Base-by-base conservation (phyloP, 2,888 invertebrate genomes). In the Buathra laborator region DNA sequence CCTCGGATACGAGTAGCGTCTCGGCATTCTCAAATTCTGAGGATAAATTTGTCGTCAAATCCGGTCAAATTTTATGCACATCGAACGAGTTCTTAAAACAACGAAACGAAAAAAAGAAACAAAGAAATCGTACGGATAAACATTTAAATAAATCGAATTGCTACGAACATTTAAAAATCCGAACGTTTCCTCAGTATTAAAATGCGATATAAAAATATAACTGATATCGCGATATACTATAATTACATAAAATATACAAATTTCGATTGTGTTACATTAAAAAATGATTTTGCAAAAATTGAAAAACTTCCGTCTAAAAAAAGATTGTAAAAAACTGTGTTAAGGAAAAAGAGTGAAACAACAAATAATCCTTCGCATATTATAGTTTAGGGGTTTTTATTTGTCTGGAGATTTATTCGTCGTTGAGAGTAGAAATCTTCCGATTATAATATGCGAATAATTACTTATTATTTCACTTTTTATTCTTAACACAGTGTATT, bases 11-110 rank as follows among this genome's bases (percentile, higher is more conserved):
- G 76, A 99, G 95, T 81, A 99, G 94, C 0, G 99, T 99, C 94
- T 99, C 99, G 1, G 99, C 99, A 95, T 98, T 99, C 95, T 99
- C 99, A 94, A 99, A 99, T 94, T 99, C 99, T 98, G 93, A 44
- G 86, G 74, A 84, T 62, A 77, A 81, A 77, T 51, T 48, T 56
- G 62, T 51, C 9, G 62, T 77, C 53, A 77, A 81, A 67, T 12
- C 4, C 59, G 29, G 24, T 24, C 37, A 51, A 43, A 24, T 32
- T 3, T 44, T 6, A 67, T 56, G 16, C 14, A 44, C 29, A 67
- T 37, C 7, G 4, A 29, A 43, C 64, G 53, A 7, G 19, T 19
- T 53, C 9, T 53, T 53, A 16, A 53, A 44, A n/a, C 46, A 12
- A 44, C 48, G 32, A 10, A 68, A 43, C 16, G 1, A 67, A 68